phyloP scores from a whole-genome alignment of 2,113 vertebrate species.

The Burhinus bistriatus region DNA sequence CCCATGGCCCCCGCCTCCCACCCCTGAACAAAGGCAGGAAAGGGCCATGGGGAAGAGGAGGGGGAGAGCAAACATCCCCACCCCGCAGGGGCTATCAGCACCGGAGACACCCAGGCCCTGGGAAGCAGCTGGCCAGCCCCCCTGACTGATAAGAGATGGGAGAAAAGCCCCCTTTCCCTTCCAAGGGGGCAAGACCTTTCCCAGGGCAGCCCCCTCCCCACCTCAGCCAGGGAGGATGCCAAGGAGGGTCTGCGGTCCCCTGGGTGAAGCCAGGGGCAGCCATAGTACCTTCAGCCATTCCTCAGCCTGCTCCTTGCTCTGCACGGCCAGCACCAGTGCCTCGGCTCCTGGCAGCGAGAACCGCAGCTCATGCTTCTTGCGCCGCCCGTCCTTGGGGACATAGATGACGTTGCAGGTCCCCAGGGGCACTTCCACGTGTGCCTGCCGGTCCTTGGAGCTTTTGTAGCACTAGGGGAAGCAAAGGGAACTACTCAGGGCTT shows the following conservation, averaged over 20 bases:
- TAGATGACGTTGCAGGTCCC: conserved; percentile 88
- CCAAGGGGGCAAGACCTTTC: not conserved
- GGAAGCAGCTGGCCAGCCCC: not conserved
- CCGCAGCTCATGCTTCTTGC: conserved; percentile 93
- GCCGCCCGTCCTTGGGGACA: conserved; percentile 90
- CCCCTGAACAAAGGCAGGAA: conserved; percentile 65
- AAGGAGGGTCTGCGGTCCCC: not conserved
- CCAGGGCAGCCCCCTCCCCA: not conserved
- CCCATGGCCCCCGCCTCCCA: not conserved
- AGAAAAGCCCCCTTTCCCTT: not conserved
- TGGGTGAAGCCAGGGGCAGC: rapidly evolving
- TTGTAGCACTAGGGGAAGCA: conserved; percentile 86
- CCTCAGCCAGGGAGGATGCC: not conserved
- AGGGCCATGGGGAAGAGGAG: conserved; percentile 23
- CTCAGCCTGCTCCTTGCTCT: conserved; percentile 95
- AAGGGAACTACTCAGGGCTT: not conserved
- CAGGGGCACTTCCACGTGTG: conserved; percentile 85
- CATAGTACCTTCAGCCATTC: conserved; percentile 90
- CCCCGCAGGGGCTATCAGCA: not conserved
- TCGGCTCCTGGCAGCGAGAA: conserved; percentile 88
- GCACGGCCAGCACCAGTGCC: conserved; percentile 90
- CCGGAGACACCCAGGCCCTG: not conserved
- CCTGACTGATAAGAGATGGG: not conserved
- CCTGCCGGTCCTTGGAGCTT: conserved; percentile 91
- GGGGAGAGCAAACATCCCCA: conserved; percentile 47